phyloP scores from a whole-genome alignment of 2,797 vertebrate genomes.

The Scolopax bukidnonensis region DNA sequence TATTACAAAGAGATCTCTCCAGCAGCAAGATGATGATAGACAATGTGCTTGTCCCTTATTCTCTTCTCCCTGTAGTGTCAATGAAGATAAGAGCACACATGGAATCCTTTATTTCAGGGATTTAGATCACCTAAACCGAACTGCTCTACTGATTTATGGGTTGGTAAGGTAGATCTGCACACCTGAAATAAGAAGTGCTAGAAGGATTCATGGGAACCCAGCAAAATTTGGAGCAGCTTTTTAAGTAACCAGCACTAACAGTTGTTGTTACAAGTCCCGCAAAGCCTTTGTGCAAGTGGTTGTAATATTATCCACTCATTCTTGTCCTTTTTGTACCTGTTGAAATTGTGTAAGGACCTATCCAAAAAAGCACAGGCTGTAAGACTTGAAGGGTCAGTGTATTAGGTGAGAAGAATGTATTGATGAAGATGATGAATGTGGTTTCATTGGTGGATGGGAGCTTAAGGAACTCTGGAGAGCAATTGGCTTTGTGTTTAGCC shows the following conservation, averaged over 20 bases:
- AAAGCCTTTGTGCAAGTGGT: neutral
- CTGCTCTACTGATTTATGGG: neutral
- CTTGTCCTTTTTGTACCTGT: neutral
- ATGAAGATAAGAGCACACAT: neutral
- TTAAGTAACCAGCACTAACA: neutral
- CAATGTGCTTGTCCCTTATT: neutral
- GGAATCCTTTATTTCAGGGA: neutral
- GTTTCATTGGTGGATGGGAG: neutral
- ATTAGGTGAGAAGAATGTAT: neutral
- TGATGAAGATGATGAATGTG: neutral
- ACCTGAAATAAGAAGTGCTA: neutral
- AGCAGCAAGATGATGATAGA: neutral
- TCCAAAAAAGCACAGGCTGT: neutral
- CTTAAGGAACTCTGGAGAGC: slow-evolving; percentile 38
- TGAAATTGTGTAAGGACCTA: neutral
- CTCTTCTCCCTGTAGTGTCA: neutral
- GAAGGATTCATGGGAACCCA: neutral
- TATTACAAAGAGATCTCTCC: neutral
- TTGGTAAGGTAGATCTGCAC: neutral
- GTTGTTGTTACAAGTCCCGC: neutral
- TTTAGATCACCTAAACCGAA: neutral
- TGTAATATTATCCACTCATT: neutral
- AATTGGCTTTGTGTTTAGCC: slow-evolving; percentile 34
- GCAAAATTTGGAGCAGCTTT: neutral
- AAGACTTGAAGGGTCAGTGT: neutral